phyloP scores from a whole-genome alignment of 2,888 invertebrate genomes.

The Trichogramma evanescens region DNA sequence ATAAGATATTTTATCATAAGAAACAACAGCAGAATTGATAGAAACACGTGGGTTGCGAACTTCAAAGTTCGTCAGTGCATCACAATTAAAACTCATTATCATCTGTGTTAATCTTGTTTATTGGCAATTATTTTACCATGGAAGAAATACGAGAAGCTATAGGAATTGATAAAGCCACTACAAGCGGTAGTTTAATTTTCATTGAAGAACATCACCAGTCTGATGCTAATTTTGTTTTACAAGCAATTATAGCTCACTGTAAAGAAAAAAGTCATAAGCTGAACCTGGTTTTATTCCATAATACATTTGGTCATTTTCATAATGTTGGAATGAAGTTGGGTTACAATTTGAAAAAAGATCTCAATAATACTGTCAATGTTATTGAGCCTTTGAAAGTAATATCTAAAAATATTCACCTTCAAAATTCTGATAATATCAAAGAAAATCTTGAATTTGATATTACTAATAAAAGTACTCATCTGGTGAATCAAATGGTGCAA shows the following conservation, averaged over 20 bases:
- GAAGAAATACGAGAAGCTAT: conserved; percentile 46
- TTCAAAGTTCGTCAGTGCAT: no score
- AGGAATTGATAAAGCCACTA: conserved; percentile 57
- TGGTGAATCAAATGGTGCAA: conserved; percentile 47
- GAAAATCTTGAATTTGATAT: conserved; percentile 26
- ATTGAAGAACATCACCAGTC: conserved; percentile 65
- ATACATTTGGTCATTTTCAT: conserved; percentile 66
- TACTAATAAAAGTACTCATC: conserved; percentile 35
- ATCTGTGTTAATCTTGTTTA: no score
- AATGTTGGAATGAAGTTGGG: conserved; percentile 70
- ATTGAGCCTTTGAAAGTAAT: conserved; percentile 51
- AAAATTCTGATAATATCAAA: conserved; percentile 42
- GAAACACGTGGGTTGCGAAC: no score
- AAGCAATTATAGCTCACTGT: conserved; percentile 59
- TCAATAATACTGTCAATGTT: conserved; percentile 49
- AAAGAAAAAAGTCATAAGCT: conserved; percentile 55
- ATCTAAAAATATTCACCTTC: conserved; percentile 28
- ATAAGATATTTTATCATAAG: no score
- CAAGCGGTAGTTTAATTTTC: conserved; percentile 54
- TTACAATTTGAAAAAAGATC: conserved; percentile 57
- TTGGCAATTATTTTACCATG: conserved; percentile 1
- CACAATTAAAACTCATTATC: no score
- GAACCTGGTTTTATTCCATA: conserved; percentile 63
- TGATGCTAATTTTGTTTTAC: conserved; percentile 67
- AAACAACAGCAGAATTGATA: no score